Evolutionary conservation across 1,140 invertebrate genomes (phyloP).

Genomic region (Dermatophagoides farinae): DNA sequence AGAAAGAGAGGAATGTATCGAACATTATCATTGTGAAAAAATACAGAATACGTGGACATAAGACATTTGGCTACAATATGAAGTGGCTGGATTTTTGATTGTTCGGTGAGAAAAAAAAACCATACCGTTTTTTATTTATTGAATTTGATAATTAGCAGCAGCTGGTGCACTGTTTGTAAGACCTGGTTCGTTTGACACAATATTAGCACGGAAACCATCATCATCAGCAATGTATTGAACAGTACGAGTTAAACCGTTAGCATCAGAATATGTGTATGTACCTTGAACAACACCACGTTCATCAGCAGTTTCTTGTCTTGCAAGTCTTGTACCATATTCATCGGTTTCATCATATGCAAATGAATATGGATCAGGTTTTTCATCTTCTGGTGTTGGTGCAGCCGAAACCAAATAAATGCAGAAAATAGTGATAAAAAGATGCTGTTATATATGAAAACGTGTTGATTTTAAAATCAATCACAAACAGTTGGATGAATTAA

Average conservation of each 20-base stretch:
- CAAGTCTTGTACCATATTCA: neutral
- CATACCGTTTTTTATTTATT: neutral
- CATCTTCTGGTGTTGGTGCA: neutral
- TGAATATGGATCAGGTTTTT: constrained; percentile 15
- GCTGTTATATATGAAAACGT: neutral
- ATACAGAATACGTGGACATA: too few species aligned
- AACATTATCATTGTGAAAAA: too few species aligned
- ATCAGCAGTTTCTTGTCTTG: neutral
- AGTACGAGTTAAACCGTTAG: constrained; percentile 18
- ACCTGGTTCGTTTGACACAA: neutral
- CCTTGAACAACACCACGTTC: constrained; percentile 14
- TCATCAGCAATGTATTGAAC: constrained; percentile 21
- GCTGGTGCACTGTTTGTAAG: neutral
- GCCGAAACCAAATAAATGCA: neutral
- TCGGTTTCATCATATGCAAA: constrained; percentile 15
- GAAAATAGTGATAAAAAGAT: neutral
- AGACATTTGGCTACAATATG: too few species aligned
- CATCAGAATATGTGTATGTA: constrained; percentile 19
- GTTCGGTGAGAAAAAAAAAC: too few species aligned
- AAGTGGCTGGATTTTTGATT: too few species aligned
- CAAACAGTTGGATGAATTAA: too few species aligned
- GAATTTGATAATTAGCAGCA: neutral
- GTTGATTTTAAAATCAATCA: neutral
- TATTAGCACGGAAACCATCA: constrained; percentile 16
- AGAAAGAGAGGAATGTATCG: too few species aligned